Evolutionary conservation across 2,797 vertebrate genomes (phyloP), one percentile per base, ranked within the genome.

Genomic region (Octomys mimax): DNA sequence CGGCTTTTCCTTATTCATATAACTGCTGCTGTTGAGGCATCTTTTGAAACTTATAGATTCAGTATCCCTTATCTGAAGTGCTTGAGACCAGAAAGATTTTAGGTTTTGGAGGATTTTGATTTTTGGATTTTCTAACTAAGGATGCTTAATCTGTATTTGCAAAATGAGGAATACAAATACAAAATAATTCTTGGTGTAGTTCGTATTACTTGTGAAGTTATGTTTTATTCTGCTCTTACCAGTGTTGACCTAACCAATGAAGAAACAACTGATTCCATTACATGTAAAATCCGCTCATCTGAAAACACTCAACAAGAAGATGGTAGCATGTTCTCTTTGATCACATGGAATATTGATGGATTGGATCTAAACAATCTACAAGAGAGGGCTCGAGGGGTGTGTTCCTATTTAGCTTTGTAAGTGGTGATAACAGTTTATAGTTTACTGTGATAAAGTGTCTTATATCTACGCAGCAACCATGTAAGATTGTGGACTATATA

Each of bases 281-380:
- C 33, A 80, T 86, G 81, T 1, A 1, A 91, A 39, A 92, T 49
- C 26, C 81, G 39, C 7, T 39, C 8, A 11, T 92, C 52, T 96
- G 77, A 98, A 97, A n/a, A 2, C 0, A 57, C 19, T n/a, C 94
- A 92, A 46, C 98, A 98, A 71, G 98, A 99, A 80, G 99, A 99
- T 10, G 98, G 98, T 21, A 96, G 98, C 68, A 98, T 98, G 71
- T 98, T 99, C 93, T 99, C 99, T 0, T 89, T 99, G 87, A 98
- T 99, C 93, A 99, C 99, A 78, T 99, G 99, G 99, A 99, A 99
- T 19, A 98, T 99, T 68, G 99, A 99, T 82, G 99, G 99, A 49
- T 98, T 99, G 83, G 99, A 99, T 95, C 91, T 96, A 8, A 98
- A 98, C 96, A 99, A 99, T 96, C 95, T 99, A 21, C 97, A 57